Evolutionary conservation across 1,140 invertebrate species (phyloP), one percentile per base, ranked within the genome.

Genomic region (Drosophila nebulosa): DNA sequence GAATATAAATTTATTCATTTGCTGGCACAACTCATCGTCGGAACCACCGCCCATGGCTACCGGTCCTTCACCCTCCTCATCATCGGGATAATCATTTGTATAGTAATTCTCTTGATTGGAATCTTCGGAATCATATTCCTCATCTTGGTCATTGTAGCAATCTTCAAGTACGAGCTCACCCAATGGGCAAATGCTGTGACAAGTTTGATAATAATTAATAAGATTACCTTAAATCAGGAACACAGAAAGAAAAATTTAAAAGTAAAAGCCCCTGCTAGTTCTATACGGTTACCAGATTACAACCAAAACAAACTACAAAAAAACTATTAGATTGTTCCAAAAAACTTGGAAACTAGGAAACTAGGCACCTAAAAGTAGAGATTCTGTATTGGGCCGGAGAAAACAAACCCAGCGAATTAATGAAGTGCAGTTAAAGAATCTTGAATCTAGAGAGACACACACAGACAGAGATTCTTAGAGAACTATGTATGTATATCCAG

Each of bases 1-100:
- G 16, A 92, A 76, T 50, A 90, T 83, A 56, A 86, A 88, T 46
- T 77, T 92, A 53, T 90, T 71, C 73, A 83, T 79, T 67, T 74
- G 73, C 32, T 70, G 62, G 12, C 74, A 35, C 83, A 76, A 24
- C 76, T 93, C 52, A 52, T 69, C 84, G 52, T 91, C 79, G 79
- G 92, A 67, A 90, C 89, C n/a, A 81, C 78, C 42, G 4, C 42
- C 42, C 9, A 39, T 18, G 12, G 66, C 81, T 46, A 69, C 26
- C 14, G 35, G 2, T 46, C 18, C 39, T 18, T 46, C 75, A 14
- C 60, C 77, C 4, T 91, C 90, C 18, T 91, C 92, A 7, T 92
- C 92, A 74, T 93, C 93, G 3, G 93, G 93, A 77, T 93, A 93
- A 67, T 93, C 93, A 35, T 93, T 93, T 64, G 78, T 84, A 76